Conservation (phyloP, 2,888 invertebrate genomes). For the Acleris cristana region DNA sequence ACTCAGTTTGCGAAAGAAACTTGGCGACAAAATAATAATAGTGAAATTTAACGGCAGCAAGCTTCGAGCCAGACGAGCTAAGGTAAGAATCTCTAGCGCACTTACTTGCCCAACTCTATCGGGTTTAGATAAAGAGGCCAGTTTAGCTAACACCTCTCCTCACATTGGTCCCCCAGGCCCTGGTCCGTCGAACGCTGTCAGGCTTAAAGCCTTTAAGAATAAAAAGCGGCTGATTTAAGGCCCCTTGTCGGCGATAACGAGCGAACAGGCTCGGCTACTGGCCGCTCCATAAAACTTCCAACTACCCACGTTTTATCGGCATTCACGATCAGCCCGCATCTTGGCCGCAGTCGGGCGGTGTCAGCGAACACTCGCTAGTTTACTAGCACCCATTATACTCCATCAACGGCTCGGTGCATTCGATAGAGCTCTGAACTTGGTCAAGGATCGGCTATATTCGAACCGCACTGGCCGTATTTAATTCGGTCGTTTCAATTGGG, state of each 20-base stretch:
- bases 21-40: constrained; percentile 1
- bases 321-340: constrained; percentile 71
- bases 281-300: constrained; percentile 72
- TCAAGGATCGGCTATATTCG: constrained; percentile 47
- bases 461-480: constrained; percentile 31
- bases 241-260: constrained; percentile 75
- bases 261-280: constrained; percentile 69
- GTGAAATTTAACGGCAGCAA: constrained; percentile 13
- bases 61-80: constrained; percentile 5
- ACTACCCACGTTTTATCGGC: constrained; percentile 72
- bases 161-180: constrained; percentile 49
- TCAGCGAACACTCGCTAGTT: constrained; percentile 59
- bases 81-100: constrained; percentile 13
- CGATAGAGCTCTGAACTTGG: constrained; percentile 57
- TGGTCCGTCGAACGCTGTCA: constrained; percentile 56
- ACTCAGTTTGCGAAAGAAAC: background rate
- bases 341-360: constrained; percentile 64
- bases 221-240: constrained; percentile 75
- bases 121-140: constrained; percentile 47
- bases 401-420: constrained; percentile 55
- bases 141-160: constrained; percentile 50
- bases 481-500: constrained; percentile 7
- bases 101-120: constrained; percentile 45
- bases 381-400: constrained; percentile 66
- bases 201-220: constrained; percentile 69